A percentile compares a stretch with the other conserved stretches of the same genome.
Evolutionary conservation across 1,140 invertebrate species (phyloP).

Genomic region (Heliconius melpomene): DNA sequence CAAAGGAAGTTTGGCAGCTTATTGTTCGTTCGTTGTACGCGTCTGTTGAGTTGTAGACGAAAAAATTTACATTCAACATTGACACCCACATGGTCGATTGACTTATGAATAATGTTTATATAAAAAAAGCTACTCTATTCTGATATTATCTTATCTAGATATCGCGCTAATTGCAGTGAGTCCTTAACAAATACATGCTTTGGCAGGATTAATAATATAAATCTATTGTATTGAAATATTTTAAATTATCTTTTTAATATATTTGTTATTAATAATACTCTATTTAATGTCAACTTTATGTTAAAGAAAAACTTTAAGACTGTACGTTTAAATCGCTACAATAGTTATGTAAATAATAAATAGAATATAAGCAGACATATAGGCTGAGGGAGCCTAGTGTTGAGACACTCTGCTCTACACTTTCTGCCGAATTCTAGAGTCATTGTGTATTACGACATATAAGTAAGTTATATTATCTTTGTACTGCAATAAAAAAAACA

Average conservation of each 20-base stretch:
- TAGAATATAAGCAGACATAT: neutral
- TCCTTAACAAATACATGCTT: neutral
- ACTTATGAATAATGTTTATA: constrained; percentile 17
- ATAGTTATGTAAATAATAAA: neutral
- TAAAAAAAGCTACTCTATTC: neutral
- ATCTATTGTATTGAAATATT: neutral
- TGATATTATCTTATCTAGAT: constrained; percentile 15
- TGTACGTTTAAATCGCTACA: too few species aligned
- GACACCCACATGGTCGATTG: constrained; percentile 49
- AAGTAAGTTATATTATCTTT: too few species aligned
- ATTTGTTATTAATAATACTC: too few species aligned
- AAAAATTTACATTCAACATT: constrained; percentile 67
- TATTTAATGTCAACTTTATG: too few species aligned
- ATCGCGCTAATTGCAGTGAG: constrained; percentile 1
- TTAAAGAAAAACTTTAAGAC: too few species aligned
- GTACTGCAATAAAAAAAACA: neutral
- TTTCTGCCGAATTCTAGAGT: too few species aligned
- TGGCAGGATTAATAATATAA: neutral
- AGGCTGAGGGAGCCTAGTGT: too few species aligned
- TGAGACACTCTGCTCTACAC: too few species aligned
- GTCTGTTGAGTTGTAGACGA: constrained; percentile 62
- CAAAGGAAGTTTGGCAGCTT: constrained; percentile 75
- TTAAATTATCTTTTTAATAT: too few species aligned
- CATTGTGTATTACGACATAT: too few species aligned
- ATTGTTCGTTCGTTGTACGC: constrained; percentile 66